Evolutionary conservation across 2,797 vertebrate genomes (phyloP), one percentile per base, ranked within the genome.

Genomic region (Gobio occitaniae): DNA sequence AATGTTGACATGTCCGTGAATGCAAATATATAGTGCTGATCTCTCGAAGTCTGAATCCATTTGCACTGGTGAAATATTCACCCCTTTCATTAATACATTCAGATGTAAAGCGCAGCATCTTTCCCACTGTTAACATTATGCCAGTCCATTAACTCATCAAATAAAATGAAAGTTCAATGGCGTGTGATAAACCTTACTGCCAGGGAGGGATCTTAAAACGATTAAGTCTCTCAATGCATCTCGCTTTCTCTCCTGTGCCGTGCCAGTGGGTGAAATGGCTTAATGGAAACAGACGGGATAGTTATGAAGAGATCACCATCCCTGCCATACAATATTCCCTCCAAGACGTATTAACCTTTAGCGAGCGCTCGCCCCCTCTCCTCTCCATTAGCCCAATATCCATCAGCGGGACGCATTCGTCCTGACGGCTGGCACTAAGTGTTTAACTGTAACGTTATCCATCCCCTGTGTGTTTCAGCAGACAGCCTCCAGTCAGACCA

Each of bases 401-500:
- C 88, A 83, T 91, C 84, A 84, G 74, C 29, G 25, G 88, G 93
- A 92, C 90, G 90, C 95, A 94, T 96, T 94, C 93, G 93, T 95
- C 93, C 95, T 90, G 90, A 91, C 91, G 92, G 84, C 91, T 90
- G 92, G 91, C 90, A 90, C 93, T 94, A 95, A 94, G 92, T 92
- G 90, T 95, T 96, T 95, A 93, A 93, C 89, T 94, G 94, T 94
- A 95, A 92, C 78, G 89, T 89, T 92, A 95, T 95, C 93, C 94
- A 94, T 96, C 93, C 94, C 91, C 89, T 68, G 68, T 90, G 91
- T 92, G 90, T 91, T 91, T 92, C 92, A 76, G 86, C 89, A 94
- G 93, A 93, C 92, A 92, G 91, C 87, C 82, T 85, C 81, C 80
- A 91, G 87, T 93, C 88, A 90, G 89, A 90, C 92, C 93, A 92